Evolutionary conservation across 2,888 invertebrate species (phyloP), one percentile per base, ranked within the genome.

Genomic region (Pelosia muscerda): DNA sequence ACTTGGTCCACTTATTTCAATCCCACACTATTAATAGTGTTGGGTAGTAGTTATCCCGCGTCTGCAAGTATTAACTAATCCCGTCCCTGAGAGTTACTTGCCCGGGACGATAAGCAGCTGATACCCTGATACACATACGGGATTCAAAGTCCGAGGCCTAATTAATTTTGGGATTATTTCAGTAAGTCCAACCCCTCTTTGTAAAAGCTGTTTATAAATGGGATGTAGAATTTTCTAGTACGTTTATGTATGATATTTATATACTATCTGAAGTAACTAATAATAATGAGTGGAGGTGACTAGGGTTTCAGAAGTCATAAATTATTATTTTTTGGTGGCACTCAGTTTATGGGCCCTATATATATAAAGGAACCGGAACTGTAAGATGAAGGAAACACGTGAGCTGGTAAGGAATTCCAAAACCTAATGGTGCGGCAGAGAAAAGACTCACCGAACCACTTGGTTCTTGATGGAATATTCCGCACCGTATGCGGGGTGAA

Each of bases 151-250:
- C 63, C 66, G 56, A 56, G 49, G 60, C 31, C 56, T 70, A 70
- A 70, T 70, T 70, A 66, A 70, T 70, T 66, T 70, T 55, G 59
- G 66, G 66, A 66, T 70, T 70, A 70, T 66, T 66, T 60, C 23
- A 22, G 62, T 54, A 42, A 65, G 54, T 55, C 38, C 25, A 49
- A 49, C 28, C 62, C 63, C 63, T 49, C 58, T 63, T 59, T 59
- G 42, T 0, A 15, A 25, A 56, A 54, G n/a, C 63, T 68, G 63
- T 63, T 53, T 68, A 38, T 60, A 59, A 49, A 53, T 67, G 63
- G 53, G 15, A 42, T 19, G 23, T 19, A 31, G 58, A 59, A 56
- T 57, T 63, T 53, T 62, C 42, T 58, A 63, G 23, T 42, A 3
- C 2, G 2, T 34, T 13, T 34, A 11, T 34, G 13, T 34, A 10